Evolutionary conservation across 1,140 invertebrate genomes (phyloP).

Genomic region (Nomia melanderi): DNA sequence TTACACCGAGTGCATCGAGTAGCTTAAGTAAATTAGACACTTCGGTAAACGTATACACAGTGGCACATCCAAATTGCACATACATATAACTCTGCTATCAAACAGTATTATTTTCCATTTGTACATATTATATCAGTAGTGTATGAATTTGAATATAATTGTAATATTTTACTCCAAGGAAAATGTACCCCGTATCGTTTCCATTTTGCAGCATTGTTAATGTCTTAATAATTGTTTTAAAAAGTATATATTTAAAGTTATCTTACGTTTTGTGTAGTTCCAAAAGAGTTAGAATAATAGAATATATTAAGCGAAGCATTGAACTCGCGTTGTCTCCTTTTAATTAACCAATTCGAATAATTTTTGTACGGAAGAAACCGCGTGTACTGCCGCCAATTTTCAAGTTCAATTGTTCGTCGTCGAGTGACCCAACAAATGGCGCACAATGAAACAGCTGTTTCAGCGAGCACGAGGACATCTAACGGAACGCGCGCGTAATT

Average conservation of each 20-base stretch:
- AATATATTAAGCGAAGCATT: background rate
- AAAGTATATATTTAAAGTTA: background rate
- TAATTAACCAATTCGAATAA: background rate
- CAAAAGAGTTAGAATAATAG: background rate
- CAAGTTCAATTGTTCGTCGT: constrained; percentile 35
- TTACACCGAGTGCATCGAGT: no score
- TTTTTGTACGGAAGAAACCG: background rate
- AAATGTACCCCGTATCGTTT: no score
- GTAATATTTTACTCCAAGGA: background rate
- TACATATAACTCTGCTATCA: no score
- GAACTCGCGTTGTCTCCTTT: no score
- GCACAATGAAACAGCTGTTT: constrained; percentile 64
- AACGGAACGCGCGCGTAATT: constrained; percentile 61
- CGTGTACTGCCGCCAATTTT: constrained; percentile 37
- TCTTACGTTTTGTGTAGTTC: background rate
- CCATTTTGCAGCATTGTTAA: no score
- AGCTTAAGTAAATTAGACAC: no score
- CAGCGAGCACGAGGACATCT: constrained; percentile 53
- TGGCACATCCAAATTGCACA: no score
- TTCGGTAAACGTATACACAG: no score
- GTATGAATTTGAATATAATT: background rate
- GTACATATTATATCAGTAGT: background rate
- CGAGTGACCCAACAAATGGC: constrained; percentile 47
- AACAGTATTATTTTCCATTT: background rate
- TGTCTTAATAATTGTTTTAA: background rate